phyloP scores from a whole-genome alignment of 2,888 invertebrate species.

The Syrphus vitripennis region DNA sequence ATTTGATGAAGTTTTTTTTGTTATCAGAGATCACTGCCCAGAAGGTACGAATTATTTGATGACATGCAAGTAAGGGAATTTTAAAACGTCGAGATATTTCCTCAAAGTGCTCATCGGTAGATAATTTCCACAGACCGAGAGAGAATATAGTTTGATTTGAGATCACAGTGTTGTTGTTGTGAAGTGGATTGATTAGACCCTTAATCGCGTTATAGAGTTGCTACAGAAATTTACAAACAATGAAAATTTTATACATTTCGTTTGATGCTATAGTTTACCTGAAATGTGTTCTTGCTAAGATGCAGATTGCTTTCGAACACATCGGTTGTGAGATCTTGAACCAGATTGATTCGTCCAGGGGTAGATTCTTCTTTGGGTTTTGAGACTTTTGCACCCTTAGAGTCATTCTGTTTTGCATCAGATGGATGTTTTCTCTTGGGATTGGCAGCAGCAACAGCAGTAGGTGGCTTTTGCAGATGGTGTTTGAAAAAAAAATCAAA shows the following conservation, averaged over 20 bases:
- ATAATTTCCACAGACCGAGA: conserved; percentile 78
- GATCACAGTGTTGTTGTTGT: conserved; percentile 67
- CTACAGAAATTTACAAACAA: conserved; percentile 8
- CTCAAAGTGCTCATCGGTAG: conserved; percentile 80
- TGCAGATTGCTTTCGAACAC: conserved; percentile 77
- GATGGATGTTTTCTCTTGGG: conserved; percentile 27
- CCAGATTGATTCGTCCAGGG: conserved; percentile 75
- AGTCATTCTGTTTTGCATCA: conserved; percentile 60
- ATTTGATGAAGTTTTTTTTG: conserved; percentile 78
- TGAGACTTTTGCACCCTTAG: background rate
- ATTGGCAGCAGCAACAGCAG: background rate
- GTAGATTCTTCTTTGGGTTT: conserved; percentile 64
- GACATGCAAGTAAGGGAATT: conserved; percentile 76
- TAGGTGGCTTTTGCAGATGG: conserved; percentile 30
- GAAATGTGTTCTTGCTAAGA: conserved; percentile 77
- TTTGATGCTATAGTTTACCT: conserved; percentile 72
- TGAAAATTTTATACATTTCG: background rate
- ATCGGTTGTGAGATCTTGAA: conserved; percentile 76
- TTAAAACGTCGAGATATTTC: conserved; percentile 78
- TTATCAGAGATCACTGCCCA: conserved; percentile 79
- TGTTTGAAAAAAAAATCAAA: conserved; percentile 72
- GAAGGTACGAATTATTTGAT: conserved; percentile 77
- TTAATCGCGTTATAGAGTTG: conserved; percentile 34
- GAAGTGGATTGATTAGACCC: conserved; percentile 43
- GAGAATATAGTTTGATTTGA: conserved; percentile 77